Evolutionary conservation across 2,888 invertebrate species (phyloP), one percentile per base, ranked within the genome.

Genomic region (Myopa testacea): DNA sequence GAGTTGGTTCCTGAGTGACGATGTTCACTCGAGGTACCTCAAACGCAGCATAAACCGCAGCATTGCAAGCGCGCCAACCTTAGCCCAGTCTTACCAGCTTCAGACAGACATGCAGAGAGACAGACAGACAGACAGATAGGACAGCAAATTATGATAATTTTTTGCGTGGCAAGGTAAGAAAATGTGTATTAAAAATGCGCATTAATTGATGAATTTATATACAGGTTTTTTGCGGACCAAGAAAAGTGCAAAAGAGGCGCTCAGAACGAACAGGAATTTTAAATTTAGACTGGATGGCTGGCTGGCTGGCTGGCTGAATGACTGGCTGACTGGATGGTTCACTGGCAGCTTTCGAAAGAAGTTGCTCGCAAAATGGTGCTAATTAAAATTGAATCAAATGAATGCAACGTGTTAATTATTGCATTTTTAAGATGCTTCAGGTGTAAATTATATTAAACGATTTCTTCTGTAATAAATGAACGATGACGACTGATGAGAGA

Each of bases 111-210:
- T 60, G 37, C 8, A 50, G 65, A 68, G 68, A 68, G 12, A 10
- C 58, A 26, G 65, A 69, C 60, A 26, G 70, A 26, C 55, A 16
- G 19, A 70, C 70, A 19, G 70, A 37, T 34, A 75, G 75, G 69
- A 75, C 75, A 75, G 62, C 75, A 68, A 75, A 75, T 75, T 75
- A 75, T 75, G 75, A 75, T 75, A 75, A 75, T 75, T 75, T 75
- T 69, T 75, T 45, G 75, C 62, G 60, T 60, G 68, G 58, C 68
- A 60, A n/a, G 60, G 68, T 60, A 50, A 75, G 60, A 65, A 52
- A 65, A 69, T 75, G 68, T 65, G 38, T 55, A 78, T 79, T 82
- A 80, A 80, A 81, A 80, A 81, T 81, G 81, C 80, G 81, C 80
- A 81, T 82, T 82, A 80, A 81, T 81, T 81, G 78, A 79, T 78